Base-by-base conservation (phyloP, 2,797 vertebrate genomes). In the Lagodon rhomboides region DNA sequence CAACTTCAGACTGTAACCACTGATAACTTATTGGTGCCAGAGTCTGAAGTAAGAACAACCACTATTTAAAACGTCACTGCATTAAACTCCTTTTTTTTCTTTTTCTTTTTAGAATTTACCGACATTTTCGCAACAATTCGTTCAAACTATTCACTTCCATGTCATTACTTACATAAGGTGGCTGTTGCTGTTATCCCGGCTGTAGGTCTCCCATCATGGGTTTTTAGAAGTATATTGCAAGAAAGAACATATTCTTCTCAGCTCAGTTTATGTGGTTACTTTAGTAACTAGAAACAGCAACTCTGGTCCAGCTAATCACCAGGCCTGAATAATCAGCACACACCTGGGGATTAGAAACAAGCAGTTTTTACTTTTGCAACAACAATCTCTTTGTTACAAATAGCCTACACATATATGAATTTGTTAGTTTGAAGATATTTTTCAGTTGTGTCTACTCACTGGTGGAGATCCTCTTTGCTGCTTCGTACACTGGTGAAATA, bases 381-480 rank as follows among this genome's bases (percentile, higher is more conserved):
- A 12, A 3, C 2, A 5, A 0, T 15, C 1, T 15, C 10, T 30
- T 44, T 34, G 5, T 34, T 34, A 5, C 30, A 34, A 34, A 34
- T 34, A 34, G 30, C 30, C 30, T 9, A 9, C 34, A 34, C 34
- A 44, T 44, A 15, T 10, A 20, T 22, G 18, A 10, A 3, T 54
- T 17, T 17, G 0, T 49, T 12, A 18, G 3, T 27, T 16, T 17
- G 20, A 47, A 27, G 34, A 34, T 34, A 34, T 34, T 9, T 16
- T 23, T 44, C 27, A 34, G 44, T 44, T 12, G 17, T 30, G 20
- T 59, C 3, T n/a, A 60, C 73, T 68, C 47, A 68, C 73, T 47
- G 18, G 47, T 3, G 46, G 34, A 46, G 44, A 18, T 59, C 44
- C 18, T 60, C 25, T 53, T 22, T 50, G 63, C 54, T 64, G 13